Percentiles rank a stretch among this genome's conserved stretches.
These are phyloP conservation scores for Heliconius sara DNA, from an alignment of 2,888 invertebrate species.

Conservation along the genomic window DNA sequence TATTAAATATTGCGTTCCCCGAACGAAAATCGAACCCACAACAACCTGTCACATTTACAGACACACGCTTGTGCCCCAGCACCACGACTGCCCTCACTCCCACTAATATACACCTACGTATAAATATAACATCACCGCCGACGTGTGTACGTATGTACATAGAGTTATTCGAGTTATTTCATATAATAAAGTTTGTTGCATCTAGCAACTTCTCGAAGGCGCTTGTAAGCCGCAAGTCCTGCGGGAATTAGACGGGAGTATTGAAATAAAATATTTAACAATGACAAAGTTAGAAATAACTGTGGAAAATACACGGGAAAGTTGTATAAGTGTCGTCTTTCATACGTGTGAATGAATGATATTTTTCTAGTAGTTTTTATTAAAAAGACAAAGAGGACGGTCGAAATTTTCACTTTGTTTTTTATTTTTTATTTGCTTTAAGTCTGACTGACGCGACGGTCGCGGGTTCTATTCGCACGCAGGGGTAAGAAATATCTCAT, in stretches of 20 bases:
- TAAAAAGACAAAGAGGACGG: neutral
- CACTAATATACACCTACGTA: neutral
- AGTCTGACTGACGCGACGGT: neutral
- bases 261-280: constrained; percentile 46
- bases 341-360: neutral
- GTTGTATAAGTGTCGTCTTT: constrained; percentile 22
- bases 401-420: neutral
- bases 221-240: constrained; percentile 41
- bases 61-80: no score
- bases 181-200: constrained; percentile 29
- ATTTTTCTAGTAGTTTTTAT: neutral
- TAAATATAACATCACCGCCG: neutral
- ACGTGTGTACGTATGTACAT: constrained; percentile 12
- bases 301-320: constrained; percentile 29
- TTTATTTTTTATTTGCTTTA: neutral
- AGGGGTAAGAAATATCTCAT: neutral
- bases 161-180: constrained; percentile 20
- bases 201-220: constrained; percentile 32
- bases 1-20: no score
- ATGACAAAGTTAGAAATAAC: constrained; percentile 36
- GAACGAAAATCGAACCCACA: no score
- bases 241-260: constrained; percentile 39
- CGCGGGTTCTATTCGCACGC: neutral
- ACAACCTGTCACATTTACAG: no score
- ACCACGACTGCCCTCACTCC: no score